Conservation (phyloP, 2,113 vertebrate genomes). For the Myodes glareolus region DNA sequence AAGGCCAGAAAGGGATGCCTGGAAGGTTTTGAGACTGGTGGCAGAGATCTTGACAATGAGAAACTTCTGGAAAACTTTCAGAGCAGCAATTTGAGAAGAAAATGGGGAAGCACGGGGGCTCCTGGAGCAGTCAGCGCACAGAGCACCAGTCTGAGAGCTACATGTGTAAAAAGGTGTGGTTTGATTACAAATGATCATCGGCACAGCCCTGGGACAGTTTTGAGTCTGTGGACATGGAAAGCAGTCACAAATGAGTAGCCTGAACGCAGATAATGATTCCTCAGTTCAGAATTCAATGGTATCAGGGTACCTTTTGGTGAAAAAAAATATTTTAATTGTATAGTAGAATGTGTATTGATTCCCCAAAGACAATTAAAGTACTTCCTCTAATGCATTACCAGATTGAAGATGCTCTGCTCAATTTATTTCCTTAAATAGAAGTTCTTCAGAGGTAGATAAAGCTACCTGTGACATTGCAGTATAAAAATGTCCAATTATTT, state of each 20-base stretch:
- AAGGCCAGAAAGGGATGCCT: neutral
- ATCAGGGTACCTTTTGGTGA: neutral
- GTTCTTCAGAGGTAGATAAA: neutral
- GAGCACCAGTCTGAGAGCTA: neutral
- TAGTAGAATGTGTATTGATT: neutral
- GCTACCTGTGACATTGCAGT: neutral
- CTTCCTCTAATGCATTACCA: neutral
- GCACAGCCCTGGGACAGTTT: neutral
- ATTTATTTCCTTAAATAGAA: neutral
- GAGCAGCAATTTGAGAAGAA: conserved; percentile 8
- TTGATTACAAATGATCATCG: neutral
- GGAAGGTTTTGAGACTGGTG: neutral
- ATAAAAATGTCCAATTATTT: neutral
- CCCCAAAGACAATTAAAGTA: neutral
- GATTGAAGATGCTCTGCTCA: neutral
- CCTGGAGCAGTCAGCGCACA: neutral
- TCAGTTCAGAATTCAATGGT: neutral
- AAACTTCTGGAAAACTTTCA: neutral
- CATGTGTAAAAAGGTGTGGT: neutral
- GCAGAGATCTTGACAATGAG: neutral
- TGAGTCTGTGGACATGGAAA: neutral
- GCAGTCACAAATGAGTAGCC: neutral
- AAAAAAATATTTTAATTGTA: neutral
- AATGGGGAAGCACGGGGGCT: neutral
- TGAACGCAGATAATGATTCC: neutral